Base-by-base conservation (phyloP, 2,113 vertebrate species). In the Heteronetta atricapilla region DNA sequence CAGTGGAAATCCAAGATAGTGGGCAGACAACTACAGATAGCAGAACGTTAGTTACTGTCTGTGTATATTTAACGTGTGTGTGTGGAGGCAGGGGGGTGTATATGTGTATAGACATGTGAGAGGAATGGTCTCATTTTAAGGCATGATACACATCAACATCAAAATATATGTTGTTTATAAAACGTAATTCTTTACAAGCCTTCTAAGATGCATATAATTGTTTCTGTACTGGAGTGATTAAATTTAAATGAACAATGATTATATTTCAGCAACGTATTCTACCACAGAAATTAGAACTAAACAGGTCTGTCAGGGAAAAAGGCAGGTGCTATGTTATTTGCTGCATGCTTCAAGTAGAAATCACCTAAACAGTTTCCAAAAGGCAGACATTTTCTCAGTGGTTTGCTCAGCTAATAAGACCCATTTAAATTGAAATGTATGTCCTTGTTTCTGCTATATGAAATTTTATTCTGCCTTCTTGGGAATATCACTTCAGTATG, bases 381-480 rank as follows among this genome's bases (percentile, higher is more conserved):
- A 59, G 36, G 25, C 66, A 81, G 69, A 86, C 52, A 79, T 75
- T 68, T 85, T 64, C 34, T 81, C 69, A 66, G 26, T 1, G 2
- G 34, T 72, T 92, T 90, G 56, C 36, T 69, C 4, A 56, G 10
- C 19, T 84, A 86, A 58, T 73, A 73, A 62, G 31, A 82, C 33
- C 33, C 46, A 34, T 42, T 91, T 70, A 50, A 92, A 48, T 14
- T 73, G 50, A 92, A 93, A 91, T 87, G n/a, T 69, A 25, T 73
- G 92, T 92, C 68, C 56, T 88, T 83, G 18, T 77, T 92, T 74
- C 53, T 56, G 89, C 17, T 50, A 16, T 38, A n/a, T 86, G 79
- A 92, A 95, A 52, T 88, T 93, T 94, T 70, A 64, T 40, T 90
- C 69, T 70, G 29, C 34, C 42, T 59, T 84, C 36, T 79, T 91